Conservation (phyloP, 2,113 vertebrate genomes). For the Spea multiplicata region DNA sequence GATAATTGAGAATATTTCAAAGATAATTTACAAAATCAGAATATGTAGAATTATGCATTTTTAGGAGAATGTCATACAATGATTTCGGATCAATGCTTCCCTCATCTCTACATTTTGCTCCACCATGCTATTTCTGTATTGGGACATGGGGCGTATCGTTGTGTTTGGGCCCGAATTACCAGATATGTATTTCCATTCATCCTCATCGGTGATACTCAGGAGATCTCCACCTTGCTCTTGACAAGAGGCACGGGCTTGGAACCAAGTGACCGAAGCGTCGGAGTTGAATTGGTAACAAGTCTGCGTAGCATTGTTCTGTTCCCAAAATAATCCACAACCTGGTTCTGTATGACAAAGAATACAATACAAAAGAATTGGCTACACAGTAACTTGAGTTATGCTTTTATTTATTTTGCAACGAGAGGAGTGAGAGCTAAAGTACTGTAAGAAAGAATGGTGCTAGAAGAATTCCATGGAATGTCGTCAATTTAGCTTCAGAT, state of each 20-base stretch:
- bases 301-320: constrained; percentile 66
- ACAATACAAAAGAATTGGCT: background rate
- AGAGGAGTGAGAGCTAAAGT: too few relatives aligned
- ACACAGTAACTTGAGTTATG: background rate
- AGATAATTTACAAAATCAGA: too few relatives aligned
- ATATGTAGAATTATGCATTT: too few relatives aligned
- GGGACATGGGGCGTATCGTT: too few relatives aligned
- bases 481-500: too few relatives aligned
- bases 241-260: constrained; percentile 77
- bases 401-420: background rate
- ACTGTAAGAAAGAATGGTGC: too few relatives aligned
- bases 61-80: too few relatives aligned
- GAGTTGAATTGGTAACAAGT: constrained; percentile 91
- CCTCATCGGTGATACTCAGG: constrained; percentile 73
- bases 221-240: constrained; percentile 83
- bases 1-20: too few relatives aligned
- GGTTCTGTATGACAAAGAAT: background rate
- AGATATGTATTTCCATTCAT: constrained; percentile 79
- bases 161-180: constrained; percentile 59
- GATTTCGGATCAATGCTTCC: too few relatives aligned
- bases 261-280: constrained; percentile 81
- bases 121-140: too few relatives aligned
- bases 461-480: too few relatives aligned
- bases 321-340: constrained; percentile 78
- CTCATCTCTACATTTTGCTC: too few relatives aligned